These are phyloP conservation scores for Coregonus ussuriensis DNA, from an alignment of 2,797 vertebrate genomes.

Conservation along the genomic window DNA sequence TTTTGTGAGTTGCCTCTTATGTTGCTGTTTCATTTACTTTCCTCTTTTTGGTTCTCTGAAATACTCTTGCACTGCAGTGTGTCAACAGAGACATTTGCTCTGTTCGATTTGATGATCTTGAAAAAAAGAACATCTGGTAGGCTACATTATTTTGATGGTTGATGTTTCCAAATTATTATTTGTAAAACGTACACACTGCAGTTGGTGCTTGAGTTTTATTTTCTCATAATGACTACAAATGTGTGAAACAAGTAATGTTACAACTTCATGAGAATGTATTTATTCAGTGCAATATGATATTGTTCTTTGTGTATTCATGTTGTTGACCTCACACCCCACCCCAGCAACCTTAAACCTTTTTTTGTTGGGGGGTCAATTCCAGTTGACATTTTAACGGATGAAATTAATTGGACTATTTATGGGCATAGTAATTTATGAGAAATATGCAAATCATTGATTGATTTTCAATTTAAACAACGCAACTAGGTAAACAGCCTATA, in stretches of 20 bases:
- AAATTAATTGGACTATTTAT: slow-evolving; percentile 7
- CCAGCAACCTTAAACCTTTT: slow-evolving; percentile 36
- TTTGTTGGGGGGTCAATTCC: not conserved
- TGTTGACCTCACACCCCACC: slow-evolving; percentile 57
- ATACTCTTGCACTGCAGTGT: slow-evolving; percentile 71
- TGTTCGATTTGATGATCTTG: slow-evolving; percentile 28
- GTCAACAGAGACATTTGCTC: slow-evolving; percentile 21
- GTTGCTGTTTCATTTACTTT: slow-evolving; percentile 73
- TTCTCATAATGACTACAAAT: slow-evolving; percentile 75
- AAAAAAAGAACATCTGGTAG: not conserved
- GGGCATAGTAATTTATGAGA: slow-evolving; percentile 10
- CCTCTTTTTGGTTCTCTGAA: slow-evolving; percentile 66
- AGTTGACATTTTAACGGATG: slow-evolving; percentile 12
- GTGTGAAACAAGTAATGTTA: slow-evolving; percentile 68
- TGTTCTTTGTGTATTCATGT: slow-evolving; percentile 61
- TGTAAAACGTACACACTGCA: slow-evolving; percentile 71
- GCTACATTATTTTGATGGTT: not conserved
- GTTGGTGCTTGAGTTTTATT: slow-evolving; percentile 70
- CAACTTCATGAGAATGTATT: slow-evolving; percentile 72
- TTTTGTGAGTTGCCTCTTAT: slow-evolving; percentile 74
- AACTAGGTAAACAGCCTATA: not conserved
- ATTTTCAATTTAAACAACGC: not conserved
- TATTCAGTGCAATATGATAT: slow-evolving; percentile 54
- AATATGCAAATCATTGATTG: not conserved
- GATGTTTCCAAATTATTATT: not conserved